These are phyloP conservation scores for Aplysina aerophoba DNA, from an alignment of 37 sponge, comb jelly and placozoan genomes.

Conservation along the genomic window DNA sequence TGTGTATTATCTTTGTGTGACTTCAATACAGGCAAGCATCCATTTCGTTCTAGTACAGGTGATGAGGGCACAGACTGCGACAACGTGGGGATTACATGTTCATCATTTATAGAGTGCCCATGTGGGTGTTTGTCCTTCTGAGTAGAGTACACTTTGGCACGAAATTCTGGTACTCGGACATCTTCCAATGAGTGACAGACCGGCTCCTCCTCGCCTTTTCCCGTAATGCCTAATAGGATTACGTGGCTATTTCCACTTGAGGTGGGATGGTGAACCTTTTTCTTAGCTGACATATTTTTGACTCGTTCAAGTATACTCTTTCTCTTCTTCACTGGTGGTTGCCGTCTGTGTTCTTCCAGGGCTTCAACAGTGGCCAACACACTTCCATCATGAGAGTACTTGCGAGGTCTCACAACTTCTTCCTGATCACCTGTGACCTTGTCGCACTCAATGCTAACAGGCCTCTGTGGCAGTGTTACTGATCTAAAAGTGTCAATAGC, in stretches of 20 bases:
- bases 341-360: too few species aligned
- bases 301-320: constrained; percentile 1
- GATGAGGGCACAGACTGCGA: constrained; percentile 29
- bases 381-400: too few species aligned
- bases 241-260: not conserved
- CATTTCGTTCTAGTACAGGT: not conserved
- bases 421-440: too few species aligned
- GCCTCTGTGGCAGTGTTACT: too few species aligned
- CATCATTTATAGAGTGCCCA: not conserved
- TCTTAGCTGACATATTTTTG: constrained; percentile 13
- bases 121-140: not conserved
- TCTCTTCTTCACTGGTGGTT: not conserved
- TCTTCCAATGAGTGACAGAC: constrained; percentile 20
- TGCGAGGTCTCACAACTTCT: too few species aligned
- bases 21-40: too few species aligned
- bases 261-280: not conserved
- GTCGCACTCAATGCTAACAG: too few species aligned
- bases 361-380: too few species aligned
- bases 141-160: not conserved
- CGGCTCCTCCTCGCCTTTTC: not conserved
- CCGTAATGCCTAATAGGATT: not conserved
- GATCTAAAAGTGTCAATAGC: too few species aligned
- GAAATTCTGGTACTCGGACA: constrained; percentile 4
- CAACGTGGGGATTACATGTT: not conserved
- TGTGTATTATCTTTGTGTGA: too few species aligned